Evolutionary conservation across 2,888 invertebrate genomes (phyloP), one percentile per base, ranked within the genome.

Genomic region (Apamea anceps): DNA sequence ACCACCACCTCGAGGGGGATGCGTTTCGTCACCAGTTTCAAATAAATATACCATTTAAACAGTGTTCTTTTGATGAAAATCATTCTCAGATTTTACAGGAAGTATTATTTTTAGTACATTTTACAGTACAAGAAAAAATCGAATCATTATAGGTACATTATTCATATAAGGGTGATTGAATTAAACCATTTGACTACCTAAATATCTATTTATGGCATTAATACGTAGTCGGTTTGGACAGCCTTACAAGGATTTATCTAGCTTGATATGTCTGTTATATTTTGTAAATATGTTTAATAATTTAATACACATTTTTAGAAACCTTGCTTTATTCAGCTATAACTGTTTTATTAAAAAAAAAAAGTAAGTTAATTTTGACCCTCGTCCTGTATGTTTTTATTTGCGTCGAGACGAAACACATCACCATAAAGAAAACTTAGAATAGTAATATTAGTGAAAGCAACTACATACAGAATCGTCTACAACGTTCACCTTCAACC

Each of bases 401-500:
- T 62, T 60, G n/a, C 25, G 65, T 48, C n/a, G 28, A n/a, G 74
- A 84, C 82, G 85, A 84, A 84, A 84, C 85, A 82, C 85, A 85
- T 81, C 73, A 60, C 73, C 81, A 6, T 82, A 72, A 72, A 68
- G 32, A 62, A 60, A 51, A 82, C 65, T 72, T 78, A 84, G 72
- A 75, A 80, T 73, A 84, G 82, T 48, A 73, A 77, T 87, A 87
- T 89, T 89, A 84, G 85, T 84, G 82, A 86, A 86, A 86, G 85
- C 86, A 87, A 66, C 87, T 90, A 88, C 89, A 88, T 90, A 89
- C 89, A 88, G 85, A 85, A 88, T 89, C 88, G 80, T 89, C 88
- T 88, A 87, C 85, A 80, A 89, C 90, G 88, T 84, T 92, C 97
- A 99, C 98, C 97, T 99, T 99, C 97, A 98, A 97, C 92, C 99